These are phyloP conservation scores for Osmoderma eremita DNA, from an alignment of 2,888 invertebrate genomes.

Conservation along the genomic window DNA sequence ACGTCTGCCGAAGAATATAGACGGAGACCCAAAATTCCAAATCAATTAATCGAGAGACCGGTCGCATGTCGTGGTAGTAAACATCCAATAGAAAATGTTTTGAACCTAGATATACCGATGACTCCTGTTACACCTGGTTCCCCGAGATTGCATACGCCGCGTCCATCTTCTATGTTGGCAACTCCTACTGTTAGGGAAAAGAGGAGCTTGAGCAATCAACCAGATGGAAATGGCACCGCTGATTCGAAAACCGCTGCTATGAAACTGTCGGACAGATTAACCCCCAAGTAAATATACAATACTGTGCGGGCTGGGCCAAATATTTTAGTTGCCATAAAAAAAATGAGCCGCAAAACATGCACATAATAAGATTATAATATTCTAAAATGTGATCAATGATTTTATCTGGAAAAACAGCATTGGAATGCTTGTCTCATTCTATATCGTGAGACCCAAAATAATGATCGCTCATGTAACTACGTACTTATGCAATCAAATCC, in stretches of 20 bases:
- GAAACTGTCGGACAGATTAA: constrained; percentile 27
- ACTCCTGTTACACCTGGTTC: not conserved
- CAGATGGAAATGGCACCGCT: constrained; percentile 13
- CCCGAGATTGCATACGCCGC: constrained; percentile 17
- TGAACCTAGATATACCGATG: constrained; percentile 9
- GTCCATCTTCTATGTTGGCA: constrained; percentile 10
- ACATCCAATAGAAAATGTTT: constrained; percentile 21
- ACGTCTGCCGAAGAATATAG: constrained; percentile 32
- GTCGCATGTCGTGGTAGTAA: not conserved
- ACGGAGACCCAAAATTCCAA: constrained; percentile 4
- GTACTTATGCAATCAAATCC: no score
- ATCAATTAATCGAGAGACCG: constrained; percentile 15
- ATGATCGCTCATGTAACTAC: no score
- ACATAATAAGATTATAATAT: no score
- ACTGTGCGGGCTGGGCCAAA: no score
- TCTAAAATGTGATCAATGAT: no score
- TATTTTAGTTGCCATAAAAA: no score
- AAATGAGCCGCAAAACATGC: no score
- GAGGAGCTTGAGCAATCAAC: not conserved
- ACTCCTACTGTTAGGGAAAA: constrained; percentile 19
- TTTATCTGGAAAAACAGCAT: no score
- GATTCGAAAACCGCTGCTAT: constrained; percentile 23
- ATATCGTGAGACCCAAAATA: no score
- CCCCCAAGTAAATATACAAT: constrained; percentile 30
- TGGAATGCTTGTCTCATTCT: no score